phyloP scores from a whole-genome alignment of 1,140 invertebrate genomes.

The Diachasma alloeum region DNA sequence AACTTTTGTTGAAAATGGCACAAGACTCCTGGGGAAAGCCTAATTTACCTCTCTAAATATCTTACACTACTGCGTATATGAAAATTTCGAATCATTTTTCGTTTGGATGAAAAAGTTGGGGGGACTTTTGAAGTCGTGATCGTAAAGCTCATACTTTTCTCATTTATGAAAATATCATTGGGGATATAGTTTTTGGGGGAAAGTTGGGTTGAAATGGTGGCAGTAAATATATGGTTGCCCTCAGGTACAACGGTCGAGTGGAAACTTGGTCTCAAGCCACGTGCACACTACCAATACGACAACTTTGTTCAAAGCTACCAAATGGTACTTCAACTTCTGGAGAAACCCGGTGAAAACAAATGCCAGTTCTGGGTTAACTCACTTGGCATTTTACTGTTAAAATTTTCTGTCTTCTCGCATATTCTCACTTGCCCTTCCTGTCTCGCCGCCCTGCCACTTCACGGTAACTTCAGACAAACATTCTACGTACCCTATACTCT shows the following conservation, averaged over 20 bases:
- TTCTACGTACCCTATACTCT: slow-evolving; percentile 29
- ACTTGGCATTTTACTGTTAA: slow-evolving; percentile 1
- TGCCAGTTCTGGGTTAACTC: background rate
- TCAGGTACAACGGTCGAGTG: background rate
- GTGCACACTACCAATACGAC: slow-evolving; percentile 37
- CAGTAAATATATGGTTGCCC: background rate
- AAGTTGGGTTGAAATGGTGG: background rate
- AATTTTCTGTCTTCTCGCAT: slow-evolving; percentile 19
- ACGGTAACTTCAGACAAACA: background rate
- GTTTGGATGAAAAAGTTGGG: background rate
- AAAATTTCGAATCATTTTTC: background rate
- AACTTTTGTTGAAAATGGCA: slow-evolving; percentile 15
- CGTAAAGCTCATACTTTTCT: background rate
- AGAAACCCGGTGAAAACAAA: background rate
- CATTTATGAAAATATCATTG: background rate
- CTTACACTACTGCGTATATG: background rate
- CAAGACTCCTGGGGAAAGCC: background rate
- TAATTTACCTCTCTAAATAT: background rate
- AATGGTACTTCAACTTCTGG: slow-evolving; percentile 40
- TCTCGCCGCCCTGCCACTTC: background rate
- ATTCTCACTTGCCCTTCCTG: background rate
- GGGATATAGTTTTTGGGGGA: background rate
- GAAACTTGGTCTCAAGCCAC: slow-evolving; percentile 17
- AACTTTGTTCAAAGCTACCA: slow-evolving; percentile 48
- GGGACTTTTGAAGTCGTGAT: background rate